Evolutionary conservation across 2,888 invertebrate genomes (phyloP), one percentile per base, ranked within the genome.

Genomic region (Stegana nigrithorax): DNA sequence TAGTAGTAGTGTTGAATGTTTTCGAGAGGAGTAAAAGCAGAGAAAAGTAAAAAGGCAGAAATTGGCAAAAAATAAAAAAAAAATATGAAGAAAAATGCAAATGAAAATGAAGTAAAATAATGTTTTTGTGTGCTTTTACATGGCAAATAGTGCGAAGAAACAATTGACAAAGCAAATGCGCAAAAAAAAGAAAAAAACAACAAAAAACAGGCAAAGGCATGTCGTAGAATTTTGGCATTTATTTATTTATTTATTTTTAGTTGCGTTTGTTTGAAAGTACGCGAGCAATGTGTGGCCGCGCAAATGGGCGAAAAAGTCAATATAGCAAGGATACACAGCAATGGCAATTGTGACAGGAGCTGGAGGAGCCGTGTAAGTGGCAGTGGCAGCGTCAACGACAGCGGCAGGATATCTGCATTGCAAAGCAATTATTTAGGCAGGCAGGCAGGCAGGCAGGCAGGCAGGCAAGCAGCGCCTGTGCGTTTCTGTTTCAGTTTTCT

Each of bases 1-100:
- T 65, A 50, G 62, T 67, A n/a, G n/a, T n/a, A n/a, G n/a, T n/a
- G n/a, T n/a, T n/a, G n/a, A n/a, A n/a, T n/a, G n/a, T n/a, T n/a
- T n/a, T n/a, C n/a, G n/a, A n/a, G n/a, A n/a, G n/a, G n/a, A n/a
- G n/a, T n/a, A 51, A 56, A 39, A 26, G 14, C 21, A 17, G 1
- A 56, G 25, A 32, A 7, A 36, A 39, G 23, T 10, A 66, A 67
- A 66, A n/a, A n/a, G n/a, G n/a, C n/a, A n/a, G n/a, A 65, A 26
- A 32, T 66, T 63, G 63, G 67, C 62, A 65, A 59, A 42, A 44
- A n/a, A 44, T n/a, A 39, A 12, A 36, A 55, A 29, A 70, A 61
- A 70, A 63, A 65, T 71, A 65, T 10, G 19, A 42, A 14, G n/a
- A 21, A 42, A 27, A 58, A 29, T 44, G 44, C 5, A 29, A 17